These are phyloP conservation scores for Geococcyx californianus DNA, from an alignment of 2,113 vertebrate genomes.

Conservation along the genomic window DNA sequence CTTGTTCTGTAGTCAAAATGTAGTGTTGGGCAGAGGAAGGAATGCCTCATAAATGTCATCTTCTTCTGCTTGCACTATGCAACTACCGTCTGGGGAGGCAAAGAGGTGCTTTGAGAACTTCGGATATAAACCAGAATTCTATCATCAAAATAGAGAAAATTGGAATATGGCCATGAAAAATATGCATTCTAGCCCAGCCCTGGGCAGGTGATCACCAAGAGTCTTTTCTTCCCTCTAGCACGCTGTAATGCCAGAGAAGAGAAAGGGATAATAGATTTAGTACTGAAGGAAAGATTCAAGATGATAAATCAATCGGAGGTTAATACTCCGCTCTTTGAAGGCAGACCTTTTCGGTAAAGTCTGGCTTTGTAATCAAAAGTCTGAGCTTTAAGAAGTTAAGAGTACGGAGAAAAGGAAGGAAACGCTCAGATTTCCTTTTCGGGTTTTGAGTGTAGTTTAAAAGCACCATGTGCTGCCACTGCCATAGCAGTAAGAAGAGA, in stretches of 20 bases:
- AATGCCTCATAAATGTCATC: neutral
- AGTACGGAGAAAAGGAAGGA: neutral
- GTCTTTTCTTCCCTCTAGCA: neutral
- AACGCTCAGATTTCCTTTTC: neutral
- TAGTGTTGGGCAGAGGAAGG: neutral
- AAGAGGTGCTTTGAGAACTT: neutral
- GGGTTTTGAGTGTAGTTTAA: neutral
- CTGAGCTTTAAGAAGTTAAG: neutral
- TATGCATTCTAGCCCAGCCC: neutral
- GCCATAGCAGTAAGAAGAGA: neutral
- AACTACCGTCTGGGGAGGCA: constrained; percentile 15
- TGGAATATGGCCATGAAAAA: constrained; percentile 50
- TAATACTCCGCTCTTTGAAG: constrained; percentile 22
- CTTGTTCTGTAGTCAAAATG: neutral
- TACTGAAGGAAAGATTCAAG: neutral
- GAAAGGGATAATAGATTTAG: neutral
- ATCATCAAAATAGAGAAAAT: neutral
- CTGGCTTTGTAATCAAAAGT: constrained; percentile 21
- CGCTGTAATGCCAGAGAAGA: neutral
- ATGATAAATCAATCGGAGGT: constrained; percentile 41
- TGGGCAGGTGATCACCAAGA: constrained; percentile 14
- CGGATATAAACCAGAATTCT: constrained; percentile 40
- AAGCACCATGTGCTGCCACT: neutral
- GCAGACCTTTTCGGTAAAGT: neutral
- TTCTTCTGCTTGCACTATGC: neutral